These are phyloP conservation scores for Acleris laterana DNA, from an alignment of 2,888 invertebrate genomes.

Conservation along the genomic window DNA sequence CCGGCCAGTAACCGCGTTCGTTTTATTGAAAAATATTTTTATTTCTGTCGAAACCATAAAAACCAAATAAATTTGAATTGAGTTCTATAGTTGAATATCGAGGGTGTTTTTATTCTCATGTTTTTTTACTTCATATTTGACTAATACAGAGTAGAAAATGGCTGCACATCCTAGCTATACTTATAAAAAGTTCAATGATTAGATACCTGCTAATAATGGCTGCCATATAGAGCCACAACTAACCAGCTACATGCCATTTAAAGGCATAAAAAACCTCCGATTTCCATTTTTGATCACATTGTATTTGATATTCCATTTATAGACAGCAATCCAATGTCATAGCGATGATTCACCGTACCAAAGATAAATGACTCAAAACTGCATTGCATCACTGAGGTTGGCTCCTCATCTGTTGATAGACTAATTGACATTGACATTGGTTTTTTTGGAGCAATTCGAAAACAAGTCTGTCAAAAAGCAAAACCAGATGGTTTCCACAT, in stretches of 20 bases:
- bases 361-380: slow-evolving; percentile 24
- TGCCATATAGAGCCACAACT: neutral
- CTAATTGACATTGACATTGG: slow-evolving; percentile 20
- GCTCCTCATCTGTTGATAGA: slow-evolving; percentile 20
- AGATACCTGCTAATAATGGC: neutral
- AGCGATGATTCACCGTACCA: slow-evolving; percentile 1
- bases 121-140: too few relatives aligned
- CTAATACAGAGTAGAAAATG: too few relatives aligned
- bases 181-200: too few relatives aligned
- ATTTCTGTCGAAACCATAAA: neutral
- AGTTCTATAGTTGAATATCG: too few relatives aligned
- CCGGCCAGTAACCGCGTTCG: neutral
- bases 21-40: neutral
- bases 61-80: too few relatives aligned
- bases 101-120: too few relatives aligned
- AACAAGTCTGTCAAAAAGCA: neutral
- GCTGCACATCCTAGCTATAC: too few relatives aligned
- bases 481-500: neutral
- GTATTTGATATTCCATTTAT: slow-evolving; percentile 11
- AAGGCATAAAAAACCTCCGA: neutral
- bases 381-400: slow-evolving; percentile 20
- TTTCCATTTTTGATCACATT: neutral
- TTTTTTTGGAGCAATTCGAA: slow-evolving; percentile 2
- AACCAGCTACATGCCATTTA: neutral
- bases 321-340: slow-evolving; percentile 8